These are phyloP conservation scores for Sebastes paucispinis DNA, from an alignment of 2,797 vertebrate genomes.

Conservation along the genomic window DNA sequence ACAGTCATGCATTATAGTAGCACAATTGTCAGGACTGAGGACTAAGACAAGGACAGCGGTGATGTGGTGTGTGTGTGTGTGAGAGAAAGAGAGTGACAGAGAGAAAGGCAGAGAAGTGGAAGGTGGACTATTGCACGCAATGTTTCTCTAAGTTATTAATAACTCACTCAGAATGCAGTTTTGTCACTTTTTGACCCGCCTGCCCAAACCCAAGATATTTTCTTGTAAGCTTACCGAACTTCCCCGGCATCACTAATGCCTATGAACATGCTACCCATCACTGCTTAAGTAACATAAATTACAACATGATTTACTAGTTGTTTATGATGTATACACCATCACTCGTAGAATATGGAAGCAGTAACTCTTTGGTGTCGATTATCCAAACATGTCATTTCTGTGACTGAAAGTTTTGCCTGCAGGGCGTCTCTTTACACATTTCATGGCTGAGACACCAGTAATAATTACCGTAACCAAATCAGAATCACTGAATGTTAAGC, in stretches of 20 bases:
- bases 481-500: constrained; percentile 36
- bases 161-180: neutral
- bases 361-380: constrained; percentile 5
- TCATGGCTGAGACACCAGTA: constrained; percentile 46
- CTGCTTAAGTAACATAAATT: neutral
- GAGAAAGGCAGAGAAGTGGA: neutral
- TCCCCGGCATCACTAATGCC: neutral
- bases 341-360: neutral
- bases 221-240: neutral
- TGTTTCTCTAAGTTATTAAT: neutral
- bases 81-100: neutral
- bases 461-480: constrained; percentile 42
- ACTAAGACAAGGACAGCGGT: neutral
- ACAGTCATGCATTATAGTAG: neutral
- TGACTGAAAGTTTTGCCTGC: constrained; percentile 6
- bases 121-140: neutral
- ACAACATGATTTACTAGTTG: neutral
- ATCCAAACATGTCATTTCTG: constrained; percentile 27
- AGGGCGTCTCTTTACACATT: constrained; percentile 20
- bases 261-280: neutral
- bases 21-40: neutral
- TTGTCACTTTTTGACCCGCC: neutral
- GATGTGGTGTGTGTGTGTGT: neutral
- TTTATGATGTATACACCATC: neutral
- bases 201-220: neutral